phyloP scores from a whole-genome alignment of 2,888 invertebrate genomes.

The Harmothoe impar region DNA sequence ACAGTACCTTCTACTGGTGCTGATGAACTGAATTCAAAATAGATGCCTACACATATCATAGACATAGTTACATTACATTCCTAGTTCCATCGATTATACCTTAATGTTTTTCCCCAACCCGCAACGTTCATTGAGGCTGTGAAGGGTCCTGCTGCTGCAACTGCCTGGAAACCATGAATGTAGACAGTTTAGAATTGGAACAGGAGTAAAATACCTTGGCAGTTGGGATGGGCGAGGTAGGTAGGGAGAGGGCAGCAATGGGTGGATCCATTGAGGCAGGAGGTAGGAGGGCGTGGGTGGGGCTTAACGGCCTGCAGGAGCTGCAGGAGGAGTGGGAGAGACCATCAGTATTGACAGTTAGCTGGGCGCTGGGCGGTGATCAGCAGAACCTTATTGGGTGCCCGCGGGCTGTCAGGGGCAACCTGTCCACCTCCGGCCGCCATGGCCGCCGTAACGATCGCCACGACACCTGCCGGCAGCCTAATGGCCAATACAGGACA shows the following conservation, averaged over 20 bases:
- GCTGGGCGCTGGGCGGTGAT: constrained; percentile 14
- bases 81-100: no score
- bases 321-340: background rate
- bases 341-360: constrained; percentile 35
- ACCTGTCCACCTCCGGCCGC: constrained; percentile 21
- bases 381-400: constrained; percentile 19
- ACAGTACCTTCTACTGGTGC: no score
- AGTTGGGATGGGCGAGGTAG: background rate
- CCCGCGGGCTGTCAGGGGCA: constrained; percentile 31
- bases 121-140: no score
- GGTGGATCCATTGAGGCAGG: no score
- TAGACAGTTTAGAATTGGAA: no score
- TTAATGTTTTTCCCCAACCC: no score
- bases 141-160: no score
- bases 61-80: no score
- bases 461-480: constrained; percentile 21
- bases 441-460: constrained; percentile 42
- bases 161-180: no score
- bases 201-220: background rate
- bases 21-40: no score
- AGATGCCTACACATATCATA: no score
- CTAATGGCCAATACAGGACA: constrained; percentile 42
- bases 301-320: no score
- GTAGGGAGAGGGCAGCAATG: background rate
- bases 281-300: background rate